A percentile compares a stretch with the other conserved stretches of the same genome.
Evolutionary conservation across 2,113 vertebrate genomes (phyloP).

Genomic region (Oncorhynchus clarkii): DNA sequence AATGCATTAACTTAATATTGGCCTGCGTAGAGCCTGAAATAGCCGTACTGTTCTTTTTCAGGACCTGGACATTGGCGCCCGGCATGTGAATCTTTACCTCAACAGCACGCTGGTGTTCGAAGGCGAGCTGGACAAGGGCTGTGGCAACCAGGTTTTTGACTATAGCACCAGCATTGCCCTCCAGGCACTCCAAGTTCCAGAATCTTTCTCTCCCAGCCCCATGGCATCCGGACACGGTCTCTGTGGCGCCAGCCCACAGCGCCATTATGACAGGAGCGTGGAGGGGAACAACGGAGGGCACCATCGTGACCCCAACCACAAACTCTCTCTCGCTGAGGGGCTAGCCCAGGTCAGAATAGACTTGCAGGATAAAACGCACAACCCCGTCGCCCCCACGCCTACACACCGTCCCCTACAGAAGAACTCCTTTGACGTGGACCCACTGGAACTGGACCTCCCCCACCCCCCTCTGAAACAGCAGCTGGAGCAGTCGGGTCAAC

Average conservation of each 20-base stretch:
- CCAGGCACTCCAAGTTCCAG: constrained; percentile 55
- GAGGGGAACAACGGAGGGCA: constrained; percentile 22
- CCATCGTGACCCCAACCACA: constrained; percentile 28
- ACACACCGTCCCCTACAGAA: constrained; percentile 32
- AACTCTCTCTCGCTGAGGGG: constrained; percentile 27
- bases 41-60: constrained; percentile 48
- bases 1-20: not conserved
- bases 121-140: constrained; percentile 81
- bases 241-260: constrained; percentile 54
- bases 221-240: constrained; percentile 65
- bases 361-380: constrained; percentile 56
- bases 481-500: constrained; percentile 60
- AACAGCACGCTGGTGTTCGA: constrained; percentile 86
- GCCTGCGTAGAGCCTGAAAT: not conserved
- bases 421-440: constrained; percentile 39
- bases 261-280: constrained; percentile 40
- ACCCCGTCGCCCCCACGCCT: constrained; percentile 28
- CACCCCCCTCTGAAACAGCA: constrained; percentile 56
- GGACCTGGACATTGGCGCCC: constrained; percentile 86
- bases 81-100: constrained; percentile 84
- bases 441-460: not conserved
- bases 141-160: constrained; percentile 74
- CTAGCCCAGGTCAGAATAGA: constrained; percentile 43
- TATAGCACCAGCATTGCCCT: constrained; percentile 77
- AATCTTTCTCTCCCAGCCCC: constrained; percentile 62